Conservation (phyloP, 2,888 invertebrate species). For the Euzetes globulus region DNA sequence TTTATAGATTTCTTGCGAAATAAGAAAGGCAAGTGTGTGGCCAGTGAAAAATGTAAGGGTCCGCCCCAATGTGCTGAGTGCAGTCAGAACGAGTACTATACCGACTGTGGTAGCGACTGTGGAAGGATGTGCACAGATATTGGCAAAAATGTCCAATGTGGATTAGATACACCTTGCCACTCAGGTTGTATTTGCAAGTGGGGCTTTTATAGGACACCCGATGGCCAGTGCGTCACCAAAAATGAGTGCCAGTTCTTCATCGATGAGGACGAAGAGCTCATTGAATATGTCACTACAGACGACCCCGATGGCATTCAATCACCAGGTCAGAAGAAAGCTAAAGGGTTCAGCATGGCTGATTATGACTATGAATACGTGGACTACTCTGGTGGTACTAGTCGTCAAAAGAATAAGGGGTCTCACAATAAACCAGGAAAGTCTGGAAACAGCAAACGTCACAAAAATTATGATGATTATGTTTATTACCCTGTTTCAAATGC, state of each 20-base stretch:
- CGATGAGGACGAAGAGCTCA: background rate
- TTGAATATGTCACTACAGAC: too few species aligned
- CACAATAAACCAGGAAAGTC: too few species aligned
- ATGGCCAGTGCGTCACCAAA: background rate
- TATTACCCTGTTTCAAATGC: too few species aligned
- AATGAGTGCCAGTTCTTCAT: background rate
- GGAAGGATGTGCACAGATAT: background rate
- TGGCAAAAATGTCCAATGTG: background rate
- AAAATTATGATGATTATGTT: too few species aligned
- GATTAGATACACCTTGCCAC: background rate
- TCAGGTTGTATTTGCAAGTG: background rate
- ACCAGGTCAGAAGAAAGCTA: too few species aligned
- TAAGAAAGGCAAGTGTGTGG: background rate
- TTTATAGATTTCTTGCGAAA: background rate
- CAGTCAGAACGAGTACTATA: background rate
- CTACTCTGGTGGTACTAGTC: too few species aligned
- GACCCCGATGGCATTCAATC: too few species aligned
- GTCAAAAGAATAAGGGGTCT: too few species aligned
- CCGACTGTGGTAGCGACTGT: background rate
- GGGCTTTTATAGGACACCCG: background rate
- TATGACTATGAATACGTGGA: too few species aligned
- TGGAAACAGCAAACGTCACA: too few species aligned
- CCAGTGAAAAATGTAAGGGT: background rate
- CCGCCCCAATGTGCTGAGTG: background rate
- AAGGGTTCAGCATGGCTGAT: too few species aligned